Percentiles rank a stretch among this genome's conserved stretches.
phyloP scores from a whole-genome alignment of 2,888 invertebrate species.

The Abscondita cerata region DNA sequence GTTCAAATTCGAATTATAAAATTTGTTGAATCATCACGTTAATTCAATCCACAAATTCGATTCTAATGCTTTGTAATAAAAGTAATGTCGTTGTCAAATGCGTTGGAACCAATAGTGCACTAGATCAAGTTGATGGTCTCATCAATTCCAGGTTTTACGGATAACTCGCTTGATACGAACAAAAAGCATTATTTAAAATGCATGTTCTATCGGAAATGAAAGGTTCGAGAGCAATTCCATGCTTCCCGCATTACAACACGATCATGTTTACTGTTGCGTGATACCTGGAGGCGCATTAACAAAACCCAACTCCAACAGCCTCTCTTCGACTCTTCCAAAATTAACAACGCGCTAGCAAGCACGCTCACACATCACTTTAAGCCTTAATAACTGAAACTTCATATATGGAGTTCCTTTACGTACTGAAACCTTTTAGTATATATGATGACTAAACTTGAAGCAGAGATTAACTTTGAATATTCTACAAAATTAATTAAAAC shows the following conservation, averaged over 20 bases:
- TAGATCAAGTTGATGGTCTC: constrained; percentile 42
- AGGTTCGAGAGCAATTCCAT: constrained; percentile 36
- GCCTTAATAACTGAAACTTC: constrained; percentile 26
- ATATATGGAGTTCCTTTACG: constrained; percentile 12
- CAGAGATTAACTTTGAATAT: constrained; percentile 8
- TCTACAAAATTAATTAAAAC: constrained; percentile 8
- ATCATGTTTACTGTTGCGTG: constrained; percentile 37
- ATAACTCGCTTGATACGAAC: constrained; percentile 39
- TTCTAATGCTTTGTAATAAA: constrained; percentile 36
- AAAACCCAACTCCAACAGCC: constrained; percentile 24
- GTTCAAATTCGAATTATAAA: constrained; percentile 16
- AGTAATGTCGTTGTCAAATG: constrained; percentile 38
- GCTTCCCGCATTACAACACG: constrained; percentile 33
- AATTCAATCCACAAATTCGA: constrained; percentile 37
- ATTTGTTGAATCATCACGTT: constrained; percentile 34
- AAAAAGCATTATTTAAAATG: constrained; percentile 42
- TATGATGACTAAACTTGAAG: constrained; percentile 18
- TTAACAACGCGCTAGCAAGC: constrained; percentile 31
- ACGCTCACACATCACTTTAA: constrained; percentile 27
- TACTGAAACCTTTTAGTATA: constrained; percentile 9
- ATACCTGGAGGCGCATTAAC: constrained; percentile 35
- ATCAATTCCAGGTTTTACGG: constrained; percentile 40
- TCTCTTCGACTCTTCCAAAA: constrained; percentile 27
- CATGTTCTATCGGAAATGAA: constrained; percentile 36
- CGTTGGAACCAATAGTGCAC: constrained; percentile 40